Conservation (phyloP, 1,140 invertebrate genomes). For the Ridgeia piscesae region DNA sequence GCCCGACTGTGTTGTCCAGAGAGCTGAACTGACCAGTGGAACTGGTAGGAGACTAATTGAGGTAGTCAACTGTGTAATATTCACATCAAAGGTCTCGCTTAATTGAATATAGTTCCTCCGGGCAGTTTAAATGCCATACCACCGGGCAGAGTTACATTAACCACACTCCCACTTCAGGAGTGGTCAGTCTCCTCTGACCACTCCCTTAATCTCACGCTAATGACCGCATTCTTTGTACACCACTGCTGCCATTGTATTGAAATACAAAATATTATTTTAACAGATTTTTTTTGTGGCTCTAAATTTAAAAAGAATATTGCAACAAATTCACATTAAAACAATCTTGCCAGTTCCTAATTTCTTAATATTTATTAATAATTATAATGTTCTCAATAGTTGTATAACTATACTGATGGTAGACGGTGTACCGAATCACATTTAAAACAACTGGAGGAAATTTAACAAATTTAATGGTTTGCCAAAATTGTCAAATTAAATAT, state of each 20-base stretch:
- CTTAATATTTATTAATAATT: too few species aligned
- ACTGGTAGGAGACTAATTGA: background rate
- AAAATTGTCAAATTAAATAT: too few species aligned
- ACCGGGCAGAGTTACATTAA: background rate
- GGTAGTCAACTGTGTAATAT: background rate
- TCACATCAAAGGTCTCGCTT: background rate
- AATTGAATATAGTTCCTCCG: background rate
- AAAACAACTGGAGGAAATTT: too few species aligned
- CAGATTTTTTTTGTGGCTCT: too few species aligned
- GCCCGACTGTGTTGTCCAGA: background rate
- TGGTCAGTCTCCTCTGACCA: background rate
- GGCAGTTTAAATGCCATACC: background rate
- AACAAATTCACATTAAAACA: too few species aligned
- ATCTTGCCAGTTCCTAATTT: too few species aligned
- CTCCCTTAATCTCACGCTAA: background rate
- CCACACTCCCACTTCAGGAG: background rate
- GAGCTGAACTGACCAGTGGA: background rate
- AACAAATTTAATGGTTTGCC: too few species aligned
- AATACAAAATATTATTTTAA: too few species aligned
- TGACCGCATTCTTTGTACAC: background rate
- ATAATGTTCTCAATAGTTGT: too few species aligned
- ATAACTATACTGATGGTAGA: too few species aligned
- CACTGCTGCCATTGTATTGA: background rate
- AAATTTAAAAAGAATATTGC: too few species aligned
- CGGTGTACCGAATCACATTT: too few species aligned